Conservation (phyloP, 2,113 vertebrate species). For the Cygnus atratus region DNA sequence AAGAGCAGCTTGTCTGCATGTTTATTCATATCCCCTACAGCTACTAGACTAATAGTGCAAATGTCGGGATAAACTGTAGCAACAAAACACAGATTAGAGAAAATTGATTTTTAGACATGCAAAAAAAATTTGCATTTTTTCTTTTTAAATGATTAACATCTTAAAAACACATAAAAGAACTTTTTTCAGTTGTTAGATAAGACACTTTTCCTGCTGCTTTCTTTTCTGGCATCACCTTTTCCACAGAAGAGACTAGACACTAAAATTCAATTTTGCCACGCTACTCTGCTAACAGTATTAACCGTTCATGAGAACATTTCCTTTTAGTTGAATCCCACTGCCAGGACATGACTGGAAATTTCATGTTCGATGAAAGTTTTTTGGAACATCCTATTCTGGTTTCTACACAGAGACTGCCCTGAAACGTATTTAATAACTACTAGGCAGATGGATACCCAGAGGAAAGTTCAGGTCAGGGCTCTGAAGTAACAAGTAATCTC, state of each 20-base stretch:
- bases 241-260: neutral
- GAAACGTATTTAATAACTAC: neutral
- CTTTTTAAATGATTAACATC: neutral
- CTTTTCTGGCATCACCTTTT: neutral
- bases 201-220: neutral
- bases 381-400: neutral
- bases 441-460: neutral
- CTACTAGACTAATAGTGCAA: conserved; percentile 88
- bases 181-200: neutral
- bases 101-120: neutral
- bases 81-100: neutral
- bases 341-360: neutral
- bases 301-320: neutral
- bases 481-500: neutral
- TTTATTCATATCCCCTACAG: conserved; percentile 83
- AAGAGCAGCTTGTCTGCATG: conserved; percentile 84
- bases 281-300: neutral
- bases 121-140: neutral
- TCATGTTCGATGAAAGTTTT: neutral
- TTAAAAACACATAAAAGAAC: neutral
- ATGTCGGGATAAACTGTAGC: conserved; percentile 91
- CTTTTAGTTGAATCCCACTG: neutral
- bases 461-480: neutral
- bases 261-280: neutral
- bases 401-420: neutral